These are phyloP conservation scores for Macrotrachela quadricornifera DNA, from an alignment of 1,140 invertebrate genomes.

Conservation along the genomic window DNA sequence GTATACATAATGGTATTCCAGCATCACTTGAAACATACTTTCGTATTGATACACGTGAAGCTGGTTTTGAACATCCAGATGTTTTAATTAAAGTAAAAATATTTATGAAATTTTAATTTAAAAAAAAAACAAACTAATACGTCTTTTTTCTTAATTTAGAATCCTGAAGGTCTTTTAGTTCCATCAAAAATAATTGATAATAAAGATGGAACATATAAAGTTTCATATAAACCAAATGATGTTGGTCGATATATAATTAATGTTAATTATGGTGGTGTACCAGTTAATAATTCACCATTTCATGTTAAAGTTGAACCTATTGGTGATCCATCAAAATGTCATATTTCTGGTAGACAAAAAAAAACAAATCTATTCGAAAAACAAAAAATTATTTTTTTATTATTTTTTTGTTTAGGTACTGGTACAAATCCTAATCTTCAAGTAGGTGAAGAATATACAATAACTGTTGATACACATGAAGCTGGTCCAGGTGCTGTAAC, in stretches of 20 bases:
- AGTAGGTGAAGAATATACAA: slow-evolving; percentile 51
- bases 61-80: slow-evolving; percentile 54
- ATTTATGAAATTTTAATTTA: too few relatives aligned
- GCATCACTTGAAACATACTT: slow-evolving; percentile 59
- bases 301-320: slow-evolving; percentile 23
- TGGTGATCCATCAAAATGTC: slow-evolving; percentile 26
- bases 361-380: too few relatives aligned
- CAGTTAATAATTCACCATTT: slow-evolving; percentile 25
- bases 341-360: slow-evolving; percentile 6
- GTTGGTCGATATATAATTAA: slow-evolving; percentile 55
- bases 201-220: slow-evolving; percentile 49
- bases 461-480: slow-evolving; percentile 57
- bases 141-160: too few relatives aligned
- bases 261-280: slow-evolving; percentile 52
- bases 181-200: slow-evolving; percentile 49
- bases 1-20: slow-evolving; percentile 43
- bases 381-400: too few relatives aligned
- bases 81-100: slow-evolving; percentile 43
- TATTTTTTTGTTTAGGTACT: neutral
- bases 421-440: slow-evolving; percentile 15
- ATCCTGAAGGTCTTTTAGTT: slow-evolving; percentile 51
- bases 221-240: slow-evolving; percentile 56
- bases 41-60: slow-evolving; percentile 55
- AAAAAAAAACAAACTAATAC: too few relatives aligned
- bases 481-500: slow-evolving; percentile 62